A percentile compares a stretch with the other conserved stretches of the same genome.
Evolutionary conservation across 2,797 vertebrate species (phyloP).

Genomic region (Ctenopoma kingsleyae): DNA sequence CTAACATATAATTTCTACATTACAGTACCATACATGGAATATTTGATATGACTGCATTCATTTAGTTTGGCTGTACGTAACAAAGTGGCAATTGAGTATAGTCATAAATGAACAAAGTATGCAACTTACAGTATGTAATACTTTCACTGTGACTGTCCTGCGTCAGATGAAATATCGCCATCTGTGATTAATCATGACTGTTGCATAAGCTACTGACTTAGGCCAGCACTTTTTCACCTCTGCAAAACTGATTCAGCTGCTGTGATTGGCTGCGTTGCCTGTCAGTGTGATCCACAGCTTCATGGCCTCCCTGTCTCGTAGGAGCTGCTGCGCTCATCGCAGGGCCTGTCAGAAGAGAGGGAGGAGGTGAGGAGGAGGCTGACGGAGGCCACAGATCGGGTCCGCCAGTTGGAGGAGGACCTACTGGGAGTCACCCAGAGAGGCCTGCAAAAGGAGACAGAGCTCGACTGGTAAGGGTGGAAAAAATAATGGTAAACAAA

Average conservation of each 20-base stretch:
- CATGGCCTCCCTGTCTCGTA: slow-evolving; percentile 44
- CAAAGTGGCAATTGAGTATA: not conserved
- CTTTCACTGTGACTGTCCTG: not conserved
- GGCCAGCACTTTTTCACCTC: not conserved
- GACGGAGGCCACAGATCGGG: slow-evolving; percentile 87
- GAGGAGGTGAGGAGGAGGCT: slow-evolving; percentile 90
- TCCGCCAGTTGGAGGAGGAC: slow-evolving; percentile 93
- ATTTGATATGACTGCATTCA: not conserved
- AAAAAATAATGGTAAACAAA: not conserved
- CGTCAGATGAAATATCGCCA: slow-evolving; percentile 1
- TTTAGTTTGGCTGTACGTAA: not conserved
- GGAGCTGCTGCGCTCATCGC: slow-evolving; percentile 86
- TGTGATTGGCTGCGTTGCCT: slow-evolving; percentile 22
- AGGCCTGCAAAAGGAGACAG: slow-evolving; percentile 95
- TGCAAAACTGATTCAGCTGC: slow-evolving; percentile 1
- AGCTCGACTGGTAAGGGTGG: slow-evolving; percentile 91
- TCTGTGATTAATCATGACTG: slow-evolving; percentile 21
- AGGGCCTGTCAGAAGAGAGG: slow-evolving; percentile 89
- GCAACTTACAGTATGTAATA: not conserved
- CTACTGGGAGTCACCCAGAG: slow-evolving; percentile 90
- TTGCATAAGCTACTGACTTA: slow-evolving; percentile 5
- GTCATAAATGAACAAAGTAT: not conserved
- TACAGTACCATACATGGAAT: not conserved
- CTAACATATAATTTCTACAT: not conserved
- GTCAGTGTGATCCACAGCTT: slow-evolving; percentile 40